Conservation (phyloP, 1,140 invertebrate species). For the Saccostrea cuccullata region DNA sequence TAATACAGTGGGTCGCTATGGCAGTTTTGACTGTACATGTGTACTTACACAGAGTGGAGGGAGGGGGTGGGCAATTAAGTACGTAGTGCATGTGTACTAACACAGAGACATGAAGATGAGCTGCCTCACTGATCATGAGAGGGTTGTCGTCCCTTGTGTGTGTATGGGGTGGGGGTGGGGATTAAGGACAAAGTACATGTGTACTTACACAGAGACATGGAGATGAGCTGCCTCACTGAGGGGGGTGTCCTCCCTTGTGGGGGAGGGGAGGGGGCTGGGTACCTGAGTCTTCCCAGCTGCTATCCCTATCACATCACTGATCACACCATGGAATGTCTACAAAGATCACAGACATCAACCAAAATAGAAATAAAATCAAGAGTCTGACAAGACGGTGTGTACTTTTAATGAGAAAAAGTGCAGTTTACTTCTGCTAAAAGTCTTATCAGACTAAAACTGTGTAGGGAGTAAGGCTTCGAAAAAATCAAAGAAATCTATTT, state of each 20-base stretch:
- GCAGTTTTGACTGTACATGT: too few species aligned
- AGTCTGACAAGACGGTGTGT: too few species aligned
- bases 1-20: too few species aligned
- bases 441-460: too few species aligned
- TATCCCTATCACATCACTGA: conserved; percentile 79
- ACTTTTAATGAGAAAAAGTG: too few species aligned
- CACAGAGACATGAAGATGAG: conserved; percentile 73
- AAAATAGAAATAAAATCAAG: too few species aligned
- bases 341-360: conserved; percentile 23
- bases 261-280: conserved; percentile 60
- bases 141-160: conserved; percentile 50
- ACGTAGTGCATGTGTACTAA: conserved; percentile 53
- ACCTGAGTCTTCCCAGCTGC: conserved; percentile 74
- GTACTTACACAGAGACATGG: conserved; percentile 72
- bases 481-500: too few species aligned
- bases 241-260: conserved; percentile 51
- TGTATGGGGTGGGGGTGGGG: conserved; percentile 60
- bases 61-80: conserved; percentile 55
- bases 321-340: conserved; percentile 83
- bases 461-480: too few species aligned
- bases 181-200: too few species aligned
- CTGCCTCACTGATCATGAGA: conserved; percentile 60
- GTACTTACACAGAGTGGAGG: conserved; percentile 37
- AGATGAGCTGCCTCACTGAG: conserved; percentile 70
- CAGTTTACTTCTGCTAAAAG: too few species aligned